Evolutionary conservation across 2,888 invertebrate species (phyloP), one percentile per base, ranked within the genome.

Genomic region (Agonopterix alstromeriana): DNA sequence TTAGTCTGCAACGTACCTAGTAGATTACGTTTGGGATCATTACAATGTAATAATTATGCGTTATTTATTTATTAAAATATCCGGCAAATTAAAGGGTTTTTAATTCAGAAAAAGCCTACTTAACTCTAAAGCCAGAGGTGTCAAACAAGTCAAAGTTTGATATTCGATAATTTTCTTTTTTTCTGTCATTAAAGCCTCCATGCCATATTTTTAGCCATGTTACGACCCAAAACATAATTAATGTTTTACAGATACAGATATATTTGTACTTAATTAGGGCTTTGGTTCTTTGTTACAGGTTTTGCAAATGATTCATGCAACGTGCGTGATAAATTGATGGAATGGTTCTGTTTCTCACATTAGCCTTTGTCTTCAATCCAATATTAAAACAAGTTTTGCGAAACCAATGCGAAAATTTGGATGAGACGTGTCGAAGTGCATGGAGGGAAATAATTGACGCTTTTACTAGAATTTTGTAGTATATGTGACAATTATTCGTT

Each of bases 301-400:
- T 43, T 14, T 43, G 51, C 53, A 42, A 50, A 53, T 54, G 48
- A 55, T 42, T 54, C 55, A 59, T 56, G 27, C 27, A 27, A 27
- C 27, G 27, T 27, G 27, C 27, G 52, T 57, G 58, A 61, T 54
- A 52, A 27, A 27, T 27, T 27, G 27, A 27, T 27, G 27, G 27
- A 27, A 27, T 27, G 27, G 27, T 27, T 14, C 14, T 27, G 27
- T 27, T 27, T 27, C 27, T 27, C 27, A 27, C 27, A 27, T 27
- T 27, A 27, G 27, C 27, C 27, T 27, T 27, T 27, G 27, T 27
- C 27, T 27, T 27, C 27, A 27, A 27, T 27, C 27, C 27, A 27
- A 27, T 27, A 27, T 27, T 27, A 27, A 27, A 27, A 27, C 27
- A 27, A 27, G 27, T 27, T 27, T 27, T 27, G 27, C 27, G 27